Evolutionary conservation across 2,888 invertebrate genomes (phyloP), one percentile per base, ranked within the genome.

Genomic region (Melolontha melolontha): DNA sequence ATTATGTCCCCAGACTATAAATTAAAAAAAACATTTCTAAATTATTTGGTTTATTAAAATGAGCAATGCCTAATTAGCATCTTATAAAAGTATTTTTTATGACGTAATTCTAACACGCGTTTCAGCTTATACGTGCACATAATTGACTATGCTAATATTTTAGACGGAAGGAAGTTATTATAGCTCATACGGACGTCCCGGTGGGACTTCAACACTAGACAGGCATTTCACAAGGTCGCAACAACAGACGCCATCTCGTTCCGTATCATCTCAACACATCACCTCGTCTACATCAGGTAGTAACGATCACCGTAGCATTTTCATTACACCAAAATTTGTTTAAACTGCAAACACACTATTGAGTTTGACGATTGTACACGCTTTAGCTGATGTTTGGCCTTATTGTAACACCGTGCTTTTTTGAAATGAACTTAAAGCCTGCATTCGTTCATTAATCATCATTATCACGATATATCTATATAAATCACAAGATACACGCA

Each of bases 181-280:
- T 73, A 87, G 88, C 59, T 87, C 88, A 39, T 87, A 88, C 17
- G 90, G 91, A 72, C 87, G 91, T 73, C 87, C 90, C 67, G 90
- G 90, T 66, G 82, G 91, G n/a, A 88, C 90, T 40, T 87, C 88
- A 74, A 91, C 91, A 1, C 81, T 91, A 67, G 91, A 91, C 77
- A 86, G 91, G 64, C 86, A 90, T 77, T 86, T 90, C 71, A 87
- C 88, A 63, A 83, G 85, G 69, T 82, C 83, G 68, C 82, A 83
- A 71, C 84, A 86, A 51, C 86, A 91, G 69, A 85, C 92, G 66
- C 93, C 93, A 5, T 92, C 92, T 40, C 88, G 91, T 67, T 92
- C 91, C 39, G 86, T 92, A 76, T 91, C 91, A 59, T 91, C 91
- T 12, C 91, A 92, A 82, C 91, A 92, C 79, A 87, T 92, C 79